These are phyloP conservation scores for Pachliopta kotzebuea DNA, from an alignment of 2,888 invertebrate genomes.

Conservation along the genomic window DNA sequence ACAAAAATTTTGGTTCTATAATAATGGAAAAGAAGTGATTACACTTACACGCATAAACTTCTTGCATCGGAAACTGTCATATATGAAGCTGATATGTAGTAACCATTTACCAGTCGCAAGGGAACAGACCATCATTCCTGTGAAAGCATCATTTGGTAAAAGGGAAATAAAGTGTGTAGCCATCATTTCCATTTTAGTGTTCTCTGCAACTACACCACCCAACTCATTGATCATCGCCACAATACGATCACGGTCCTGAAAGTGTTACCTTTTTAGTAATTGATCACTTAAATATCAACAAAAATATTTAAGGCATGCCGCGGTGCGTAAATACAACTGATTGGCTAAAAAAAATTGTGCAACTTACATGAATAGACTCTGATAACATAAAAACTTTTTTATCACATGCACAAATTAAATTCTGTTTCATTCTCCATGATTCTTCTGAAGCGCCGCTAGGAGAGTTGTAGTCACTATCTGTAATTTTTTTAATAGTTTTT, in stretches of 20 bases:
- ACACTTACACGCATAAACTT: constrained; percentile 62
- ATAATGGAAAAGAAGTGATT: not conserved
- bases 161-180: constrained; percentile 70
- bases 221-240: constrained; percentile 68
- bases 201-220: constrained; percentile 72
- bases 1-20: no score
- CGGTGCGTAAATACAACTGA: no score
- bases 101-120: constrained; percentile 73
- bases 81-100: constrained; percentile 63
- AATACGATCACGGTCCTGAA: constrained; percentile 65
- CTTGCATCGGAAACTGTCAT: constrained; percentile 72
- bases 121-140: constrained; percentile 75
- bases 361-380: constrained; percentile 64
- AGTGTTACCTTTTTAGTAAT: not conserved
- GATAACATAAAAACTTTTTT: constrained; percentile 75
- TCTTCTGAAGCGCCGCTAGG: constrained; percentile 76
- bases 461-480: constrained; percentile 71
- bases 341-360: no score
- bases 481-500: constrained; percentile 30
- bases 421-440: constrained; percentile 73
- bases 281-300: no score
- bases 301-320: no score
- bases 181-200: constrained; percentile 76
- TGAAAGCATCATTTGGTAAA: constrained; percentile 66
- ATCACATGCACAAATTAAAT: constrained; percentile 72